Evolutionary conservation across 2,797 vertebrate genomes (phyloP), one percentile per base, ranked within the genome.

Genomic region (Morus bassanus): DNA sequence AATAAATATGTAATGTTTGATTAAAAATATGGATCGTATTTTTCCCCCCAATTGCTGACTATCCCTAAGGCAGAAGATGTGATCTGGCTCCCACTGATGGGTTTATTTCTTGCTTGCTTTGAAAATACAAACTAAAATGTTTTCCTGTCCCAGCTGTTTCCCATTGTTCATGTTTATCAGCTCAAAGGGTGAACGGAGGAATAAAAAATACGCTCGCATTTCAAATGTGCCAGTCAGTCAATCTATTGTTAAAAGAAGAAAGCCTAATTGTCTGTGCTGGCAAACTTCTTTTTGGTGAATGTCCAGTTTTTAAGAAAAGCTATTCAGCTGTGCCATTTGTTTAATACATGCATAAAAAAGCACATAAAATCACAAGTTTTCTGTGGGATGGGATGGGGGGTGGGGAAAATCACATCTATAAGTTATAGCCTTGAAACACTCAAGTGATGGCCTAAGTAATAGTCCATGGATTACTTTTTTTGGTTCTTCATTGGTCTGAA

Each of bases 1-100:
- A 98, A 98, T 98, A 98, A 98, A 98, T 98, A 98, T 98, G 98
- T 98, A 98, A 98, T 98, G 98, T 98, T 98, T 98, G 98, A 98
- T 98, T 98, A 98, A 98, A 98, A 98, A 98, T 98, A 98, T 98
- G 98, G 97, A 98, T 98, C 97, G 98, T 98, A 98, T 98, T 98
- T 98, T 97, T 97, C 93, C 87, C 95, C 96, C 91, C 97, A 95
- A 97, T 98, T 97, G 98, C 97, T 97, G 96, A 97, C 97, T 98
- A 98, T 86, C 98, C 98, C 98, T 97, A 97, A 96, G 97, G 98
- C 97, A 97, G 98, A 98, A 98, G 98, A 98, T 97, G 96, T 96
- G 98, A 98, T 98, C 98, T 98, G 98, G 98, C 98, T 98, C 97
- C 64, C 97, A 89, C 96, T 98, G 97, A 98, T 95, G 97, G 96